A percentile compares a stretch with the other conserved stretches of the same genome.
Evolutionary conservation across 2,888 invertebrate species (phyloP).

Genomic region (Stenodema calcarata): DNA sequence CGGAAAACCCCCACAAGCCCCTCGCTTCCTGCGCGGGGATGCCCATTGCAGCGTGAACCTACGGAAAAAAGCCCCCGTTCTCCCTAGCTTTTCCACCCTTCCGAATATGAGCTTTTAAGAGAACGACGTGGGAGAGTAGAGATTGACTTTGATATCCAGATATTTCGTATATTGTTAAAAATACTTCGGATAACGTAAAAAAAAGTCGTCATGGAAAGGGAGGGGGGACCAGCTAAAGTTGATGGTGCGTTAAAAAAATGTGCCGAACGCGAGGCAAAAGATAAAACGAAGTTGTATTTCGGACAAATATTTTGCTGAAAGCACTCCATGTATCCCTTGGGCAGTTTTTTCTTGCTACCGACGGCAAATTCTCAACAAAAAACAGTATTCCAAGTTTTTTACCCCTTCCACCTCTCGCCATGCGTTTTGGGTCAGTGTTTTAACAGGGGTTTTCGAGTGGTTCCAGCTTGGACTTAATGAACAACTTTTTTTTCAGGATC

Average conservation of each 20-base stretch:
- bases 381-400: constrained; percentile 11
- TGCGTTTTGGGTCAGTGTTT: background rate
- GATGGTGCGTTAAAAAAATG: constrained; percentile 7
- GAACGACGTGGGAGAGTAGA: constrained; percentile 1
- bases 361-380: constrained; percentile 11
- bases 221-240: background rate
- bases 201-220: background rate
- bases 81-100: background rate
- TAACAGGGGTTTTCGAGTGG: background rate
- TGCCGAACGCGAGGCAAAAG: constrained; percentile 12
- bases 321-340: constrained; percentile 43
- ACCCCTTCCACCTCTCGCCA: background rate
- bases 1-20: background rate
- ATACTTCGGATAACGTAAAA: constrained; percentile 3
- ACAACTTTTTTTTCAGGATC: background rate
- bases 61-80: background rate
- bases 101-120: constrained; percentile 39
- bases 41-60: constrained; percentile 35
- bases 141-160: constrained; percentile 38
- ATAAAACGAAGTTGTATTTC: constrained; percentile 45
- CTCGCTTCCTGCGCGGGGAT: background rate
- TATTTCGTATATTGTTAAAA: constrained; percentile 44
- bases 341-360: constrained; percentile 35
- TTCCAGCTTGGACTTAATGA: background rate
- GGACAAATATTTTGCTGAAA: constrained; percentile 44